These are phyloP conservation scores for Pandion haliaetus DNA, from an alignment of 2,113 vertebrate species.

Conservation along the genomic window DNA sequence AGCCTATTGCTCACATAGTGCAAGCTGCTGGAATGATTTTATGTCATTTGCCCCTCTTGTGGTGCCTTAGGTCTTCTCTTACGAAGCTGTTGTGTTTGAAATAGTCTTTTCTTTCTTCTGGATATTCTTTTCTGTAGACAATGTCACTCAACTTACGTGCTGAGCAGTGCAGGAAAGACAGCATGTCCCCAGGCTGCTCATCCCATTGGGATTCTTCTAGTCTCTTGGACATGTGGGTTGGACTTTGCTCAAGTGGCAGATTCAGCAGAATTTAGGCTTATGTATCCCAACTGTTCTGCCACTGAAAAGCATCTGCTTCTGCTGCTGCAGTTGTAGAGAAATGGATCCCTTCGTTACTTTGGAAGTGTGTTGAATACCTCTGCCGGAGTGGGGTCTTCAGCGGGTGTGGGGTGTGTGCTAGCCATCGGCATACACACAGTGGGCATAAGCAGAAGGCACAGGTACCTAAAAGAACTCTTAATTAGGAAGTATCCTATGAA, in stretches of 20 bases:
- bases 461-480: background rate
- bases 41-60: background rate
- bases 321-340: background rate
- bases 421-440: rapidly evolving
- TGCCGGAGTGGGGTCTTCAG: background rate
- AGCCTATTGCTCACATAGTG: background rate
- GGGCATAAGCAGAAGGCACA: background rate
- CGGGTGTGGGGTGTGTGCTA: background rate
- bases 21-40: background rate
- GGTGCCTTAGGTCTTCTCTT: background rate
- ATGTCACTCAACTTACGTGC: background rate
- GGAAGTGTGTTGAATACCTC: background rate
- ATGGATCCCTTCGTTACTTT: background rate
- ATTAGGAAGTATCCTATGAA: background rate
- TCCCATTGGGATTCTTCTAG: background rate
- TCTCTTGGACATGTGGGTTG: background rate
- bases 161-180: background rate
- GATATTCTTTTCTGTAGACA: background rate
- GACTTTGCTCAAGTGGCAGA: background rate
- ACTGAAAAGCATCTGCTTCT: background rate
- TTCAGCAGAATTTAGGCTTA: background rate
- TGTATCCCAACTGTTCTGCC: background rate
- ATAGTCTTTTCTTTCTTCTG: too few relatives aligned
- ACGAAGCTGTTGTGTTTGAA: background rate
- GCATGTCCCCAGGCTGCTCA: background rate